These are phyloP conservation scores for Gryon sp. DNA, from an alignment of 1,140 invertebrate genomes.

Conservation along the genomic window DNA sequence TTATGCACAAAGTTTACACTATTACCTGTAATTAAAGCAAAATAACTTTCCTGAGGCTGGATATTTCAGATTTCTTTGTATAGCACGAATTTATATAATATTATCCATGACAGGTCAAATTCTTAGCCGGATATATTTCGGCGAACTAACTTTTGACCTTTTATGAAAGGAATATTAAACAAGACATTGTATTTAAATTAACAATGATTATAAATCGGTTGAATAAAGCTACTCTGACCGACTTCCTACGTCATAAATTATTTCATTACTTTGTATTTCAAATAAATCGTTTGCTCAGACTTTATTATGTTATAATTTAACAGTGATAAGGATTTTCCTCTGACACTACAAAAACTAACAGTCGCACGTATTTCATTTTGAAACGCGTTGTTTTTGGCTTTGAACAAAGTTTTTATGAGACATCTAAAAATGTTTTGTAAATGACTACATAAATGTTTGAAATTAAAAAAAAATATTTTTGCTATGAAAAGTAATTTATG, in stretches of 20 bases:
- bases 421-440: too few relatives aligned
- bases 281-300: conserved; percentile 6
- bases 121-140: conserved; percentile 26
- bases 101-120: conserved; percentile 4
- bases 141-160: conserved; percentile 32
- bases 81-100: neutral
- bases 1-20: too few relatives aligned
- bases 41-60: too few relatives aligned
- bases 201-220: conserved; percentile 10
- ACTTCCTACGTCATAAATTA: conserved; percentile 22
- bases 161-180: conserved; percentile 42
- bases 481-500: too few relatives aligned
- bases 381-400: too few relatives aligned
- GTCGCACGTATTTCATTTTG: too few relatives aligned
- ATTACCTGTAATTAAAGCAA: too few relatives aligned
- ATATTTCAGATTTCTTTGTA: neutral
- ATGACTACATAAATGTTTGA: too few relatives aligned
- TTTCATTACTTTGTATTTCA: conserved; percentile 29
- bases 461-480: too few relatives aligned
- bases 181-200: conserved; percentile 50
- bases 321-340: neutral
- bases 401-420: too few relatives aligned
- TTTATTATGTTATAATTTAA: neutral
- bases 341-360: too few relatives aligned
- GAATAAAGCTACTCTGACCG: neutral